Conservation (phyloP, 2,797 vertebrate species). For the Thripadectes ignobilis region DNA sequence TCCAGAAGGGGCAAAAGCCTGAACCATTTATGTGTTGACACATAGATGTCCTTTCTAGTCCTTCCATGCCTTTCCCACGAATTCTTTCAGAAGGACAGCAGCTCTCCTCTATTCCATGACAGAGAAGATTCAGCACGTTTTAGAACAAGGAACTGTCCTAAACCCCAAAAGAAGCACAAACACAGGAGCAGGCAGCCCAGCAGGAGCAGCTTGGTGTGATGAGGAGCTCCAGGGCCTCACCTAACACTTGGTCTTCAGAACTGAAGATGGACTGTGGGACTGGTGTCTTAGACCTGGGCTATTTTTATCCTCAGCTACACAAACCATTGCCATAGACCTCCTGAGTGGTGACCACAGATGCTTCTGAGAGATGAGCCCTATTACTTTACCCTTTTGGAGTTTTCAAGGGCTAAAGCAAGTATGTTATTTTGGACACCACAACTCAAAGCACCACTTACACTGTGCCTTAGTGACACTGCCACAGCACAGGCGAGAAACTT, state of each 20-base stretch:
- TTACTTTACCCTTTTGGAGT: background rate
- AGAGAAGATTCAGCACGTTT: background rate
- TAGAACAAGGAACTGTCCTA: background rate
- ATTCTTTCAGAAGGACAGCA: background rate
- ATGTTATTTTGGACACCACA: background rate
- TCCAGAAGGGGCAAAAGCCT: background rate
- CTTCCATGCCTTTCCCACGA: background rate
- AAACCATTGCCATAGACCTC: background rate
- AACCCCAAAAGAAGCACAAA: background rate
- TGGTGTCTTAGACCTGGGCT: background rate
- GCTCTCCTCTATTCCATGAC: background rate
- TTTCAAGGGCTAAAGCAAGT: background rate
- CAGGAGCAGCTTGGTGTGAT: background rate
- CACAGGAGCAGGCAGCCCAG: background rate
- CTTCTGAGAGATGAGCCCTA: background rate
- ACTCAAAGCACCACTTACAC: background rate
- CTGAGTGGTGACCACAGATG: background rate
- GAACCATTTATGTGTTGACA: background rate
- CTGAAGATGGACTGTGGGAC: background rate
- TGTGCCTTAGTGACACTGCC: background rate
- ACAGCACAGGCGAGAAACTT: background rate
- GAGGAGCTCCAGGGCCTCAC: background rate
- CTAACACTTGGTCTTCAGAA: background rate
- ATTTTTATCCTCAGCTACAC: background rate
- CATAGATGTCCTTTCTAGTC: background rate